Base-by-base conservation (phyloP, 2,797 vertebrate species). In the Sphenopsis melanotis region DNA sequence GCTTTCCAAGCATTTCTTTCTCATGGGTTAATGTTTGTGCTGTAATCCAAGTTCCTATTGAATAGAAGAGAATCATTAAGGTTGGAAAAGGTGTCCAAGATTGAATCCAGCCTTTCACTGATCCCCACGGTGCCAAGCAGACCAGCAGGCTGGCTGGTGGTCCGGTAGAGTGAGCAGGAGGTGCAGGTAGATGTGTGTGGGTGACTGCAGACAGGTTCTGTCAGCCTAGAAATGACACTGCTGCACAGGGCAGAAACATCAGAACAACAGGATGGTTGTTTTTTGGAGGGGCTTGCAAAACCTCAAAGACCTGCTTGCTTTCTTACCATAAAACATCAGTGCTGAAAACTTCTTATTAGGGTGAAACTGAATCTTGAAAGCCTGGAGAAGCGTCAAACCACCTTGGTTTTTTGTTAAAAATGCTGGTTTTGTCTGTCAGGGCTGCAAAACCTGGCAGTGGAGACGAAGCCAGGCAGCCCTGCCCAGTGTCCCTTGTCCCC, bases 401-500 rank as follows among this genome's bases (percentile, higher is more conserved):
- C 27, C 7, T n/a, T 30, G 46, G 10, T 36, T 72, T 77, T 63
- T 30, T 46, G n/a, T 50, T 44, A 6, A 83, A 66, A 55, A 9
- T 16, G 29, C 37, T 66, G 15, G 0, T 7, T 6, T 87, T 52
- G 41, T 26, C 37, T 50, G 49, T 53, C 44, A 42, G 36, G 37
- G 11, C 24, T 83, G 60, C 29, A 50, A 59, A 64, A 68, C 4
- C 20, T 18, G 24, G 15, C 17, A 32, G 1, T 19, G 19, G 19
- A 59, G n/a, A 32, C n/a, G 39, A 37, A 44, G 4, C 8, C 36
- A 27, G 2, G 6, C 78, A 26, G 8, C 1, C 2, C 22, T 64
- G 52, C 65, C 2, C 44, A 10, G 10, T 52, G 9, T 44, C 23
- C 65, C 30, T 1, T 1, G 0, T 32, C 60, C 0, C 0, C 15